phyloP scores from a whole-genome alignment of 1,140 invertebrate genomes.

The Lethocerus indicus region DNA sequence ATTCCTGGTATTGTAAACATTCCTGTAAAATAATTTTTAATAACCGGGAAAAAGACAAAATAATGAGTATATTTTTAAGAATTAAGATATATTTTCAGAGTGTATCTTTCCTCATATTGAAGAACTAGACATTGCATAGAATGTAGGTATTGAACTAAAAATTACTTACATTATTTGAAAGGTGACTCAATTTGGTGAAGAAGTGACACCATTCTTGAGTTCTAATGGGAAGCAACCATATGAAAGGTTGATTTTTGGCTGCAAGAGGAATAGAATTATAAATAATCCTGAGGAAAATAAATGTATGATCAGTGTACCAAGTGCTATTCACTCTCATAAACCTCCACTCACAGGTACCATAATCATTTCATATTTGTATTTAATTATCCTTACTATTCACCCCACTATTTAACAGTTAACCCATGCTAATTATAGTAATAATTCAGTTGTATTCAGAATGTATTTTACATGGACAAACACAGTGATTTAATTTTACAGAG shows the following conservation, averaged over 20 bases:
- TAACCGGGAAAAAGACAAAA: too few relatives aligned
- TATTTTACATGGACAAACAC: slow-evolving; percentile 10
- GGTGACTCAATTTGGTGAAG: slow-evolving; percentile 48
- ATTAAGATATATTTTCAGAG: too few relatives aligned
- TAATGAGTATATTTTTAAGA: too few relatives aligned
- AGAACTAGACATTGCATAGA: too few relatives aligned
- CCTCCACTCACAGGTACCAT: slow-evolving; percentile 44
- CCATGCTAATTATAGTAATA: too few relatives aligned
- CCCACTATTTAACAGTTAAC: too few relatives aligned
- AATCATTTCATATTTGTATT: slow-evolving; percentile 11
- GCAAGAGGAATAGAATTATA: slow-evolving; percentile 22
- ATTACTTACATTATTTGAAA: slow-evolving; percentile 22
- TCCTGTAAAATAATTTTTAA: too few relatives aligned
- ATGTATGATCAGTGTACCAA: slow-evolving; percentile 69
- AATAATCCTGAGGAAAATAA: slow-evolving; percentile 31
- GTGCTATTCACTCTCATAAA: slow-evolving; percentile 82
- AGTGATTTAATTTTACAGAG: slow-evolving; percentile 32
- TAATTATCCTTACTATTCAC: too few relatives aligned
- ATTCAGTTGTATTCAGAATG: too few relatives aligned
- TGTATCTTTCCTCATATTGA: too few relatives aligned
- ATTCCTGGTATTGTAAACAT: too few relatives aligned
- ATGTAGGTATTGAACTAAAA: too few relatives aligned
- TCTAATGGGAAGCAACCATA: slow-evolving; percentile 67
- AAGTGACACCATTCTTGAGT: slow-evolving; percentile 46
- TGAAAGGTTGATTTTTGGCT: slow-evolving; percentile 55